Base-by-base conservation (phyloP, 2,113 vertebrate species). In the Aphyosemion australe region DNA sequence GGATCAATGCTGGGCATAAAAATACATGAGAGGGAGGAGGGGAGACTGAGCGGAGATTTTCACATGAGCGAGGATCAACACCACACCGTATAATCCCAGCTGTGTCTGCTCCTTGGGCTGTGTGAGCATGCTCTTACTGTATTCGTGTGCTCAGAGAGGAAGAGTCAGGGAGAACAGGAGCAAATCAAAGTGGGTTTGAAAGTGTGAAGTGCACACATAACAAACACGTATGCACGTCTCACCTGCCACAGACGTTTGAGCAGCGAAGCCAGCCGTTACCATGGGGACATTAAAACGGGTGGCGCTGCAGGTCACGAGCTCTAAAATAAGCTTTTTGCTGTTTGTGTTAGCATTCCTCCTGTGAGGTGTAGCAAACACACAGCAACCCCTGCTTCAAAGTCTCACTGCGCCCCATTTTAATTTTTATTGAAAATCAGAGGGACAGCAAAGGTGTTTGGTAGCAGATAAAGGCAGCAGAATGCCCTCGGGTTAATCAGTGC, bases 341-440 rank as follows among this genome's bases (percentile, higher is more conserved):
- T 88, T 87, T 83, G 82, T 88, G 81, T 87, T 87, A 84, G 80
- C 76, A 83, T 81, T 86, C 74, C 79, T 74, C 82, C 84, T 89
- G 84, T 88, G 80, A 76, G 45, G 61, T 8, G 54, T 26, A 16
- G 66, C 52, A 41, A 37, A 73, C 74, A 71, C 76, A 81, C 74
- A 63, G 57, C 42, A 31, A 43, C 59, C 71, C 66, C 78, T 47
- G 61, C 79, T 58, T 82, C 62, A 46, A 57, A 55, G 63, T 87
- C 84, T 82, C 74, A 79, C 84, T 72, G 79, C 15, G 60, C 65
- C 84, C 79, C 85, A 89, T 89, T 90, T 91, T 84, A 57, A 82
- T 89, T 89, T 87, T 88, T 84, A 89, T 89, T 90, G 84, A 79
- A 89, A 88, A 90, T 91, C 86, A 87, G 76, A 86, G 88, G 88